Base-by-base conservation (phyloP, 2,113 vertebrate genomes). In the Martes martes region DNA sequence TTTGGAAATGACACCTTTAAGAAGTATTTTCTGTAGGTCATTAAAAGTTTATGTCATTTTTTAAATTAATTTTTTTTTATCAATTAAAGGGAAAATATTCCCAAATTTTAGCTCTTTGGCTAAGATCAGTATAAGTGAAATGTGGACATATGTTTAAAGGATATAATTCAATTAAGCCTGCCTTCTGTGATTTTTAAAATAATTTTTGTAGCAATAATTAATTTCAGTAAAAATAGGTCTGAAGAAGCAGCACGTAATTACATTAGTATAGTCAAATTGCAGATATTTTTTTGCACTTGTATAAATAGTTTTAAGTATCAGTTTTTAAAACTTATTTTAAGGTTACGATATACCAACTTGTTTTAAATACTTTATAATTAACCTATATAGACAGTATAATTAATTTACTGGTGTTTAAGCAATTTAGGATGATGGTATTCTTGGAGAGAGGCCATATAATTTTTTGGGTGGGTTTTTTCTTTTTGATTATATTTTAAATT, bases 321-420 rank as follows among this genome's bases (percentile, higher is more conserved):
- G 47, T 7, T 78, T 84, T 96, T 87, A 69, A 92, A 90, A 84
- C 9, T 61, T 95, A n/a, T 7, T 36, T 94, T 80, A 93, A 94
- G 55, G 16, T 6, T 33, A 57, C 69, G 4, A 21, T 87, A 78
- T 28, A 80, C 10, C 23, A 87, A n/a, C 6, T 79, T 92, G 28
- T 67, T 73, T 89, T 89, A 92, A 76, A 13, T 90, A 94, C n/a
- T 47, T 47, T 85, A 8, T 91, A 93, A 91, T 95, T 96, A 93
- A 96, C 63, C 50, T 69, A 81, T 36, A 79, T 90, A 33, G 11
- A 9, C 79, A 16, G 31, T 87, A 26, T 95, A 96, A 85, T 96
- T 97, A 97, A 91, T 93, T 87, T 92, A 84, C 23, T 42, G 73
- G 3, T 74, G 23, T 61, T 95, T 59, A 93, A 94, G 78, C 28